phyloP scores from a whole-genome alignment of 2,113 vertebrate species.

The Ammodytes marinus region DNA sequence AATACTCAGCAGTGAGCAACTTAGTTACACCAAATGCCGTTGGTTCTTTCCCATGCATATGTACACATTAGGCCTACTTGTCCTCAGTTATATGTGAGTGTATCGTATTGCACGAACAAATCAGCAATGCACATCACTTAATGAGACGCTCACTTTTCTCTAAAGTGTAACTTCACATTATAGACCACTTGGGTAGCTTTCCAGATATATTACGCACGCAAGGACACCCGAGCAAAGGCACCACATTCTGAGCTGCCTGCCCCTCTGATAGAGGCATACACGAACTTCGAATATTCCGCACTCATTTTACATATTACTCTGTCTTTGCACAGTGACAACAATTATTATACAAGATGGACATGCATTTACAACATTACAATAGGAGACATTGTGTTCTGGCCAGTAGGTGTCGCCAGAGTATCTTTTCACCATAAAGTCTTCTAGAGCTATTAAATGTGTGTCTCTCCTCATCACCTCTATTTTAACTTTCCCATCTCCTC shows the following conservation, averaged over 20 bases:
- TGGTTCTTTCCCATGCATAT: not conserved
- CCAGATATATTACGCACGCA: not conserved
- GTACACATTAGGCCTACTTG: not conserved
- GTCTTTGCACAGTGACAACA: not conserved
- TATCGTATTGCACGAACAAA: not conserved
- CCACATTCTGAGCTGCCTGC: not conserved
- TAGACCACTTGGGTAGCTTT: too few species aligned
- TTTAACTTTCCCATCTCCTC: constrained; percentile 19
- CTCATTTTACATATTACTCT: too few species aligned
- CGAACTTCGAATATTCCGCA: too few species aligned
- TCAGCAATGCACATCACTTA: not conserved
- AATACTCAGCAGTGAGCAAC: not conserved
- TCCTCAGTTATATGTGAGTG: not conserved
- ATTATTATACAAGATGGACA: not conserved
- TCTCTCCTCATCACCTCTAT: constrained; percentile 25
- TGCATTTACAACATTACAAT: not conserved
- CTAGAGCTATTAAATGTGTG: constrained; percentile 38
- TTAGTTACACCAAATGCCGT: not conserved
- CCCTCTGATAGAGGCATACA: not conserved
- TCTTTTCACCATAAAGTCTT: not conserved
- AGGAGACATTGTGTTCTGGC: not conserved
- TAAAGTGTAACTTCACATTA: too few species aligned
- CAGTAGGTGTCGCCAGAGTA: constrained; percentile 58
- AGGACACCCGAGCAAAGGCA: not conserved
- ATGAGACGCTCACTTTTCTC: too few species aligned